Evolutionary conservation across 2,888 invertebrate genomes (phyloP).

Genomic region (Volucella zonaria): DNA sequence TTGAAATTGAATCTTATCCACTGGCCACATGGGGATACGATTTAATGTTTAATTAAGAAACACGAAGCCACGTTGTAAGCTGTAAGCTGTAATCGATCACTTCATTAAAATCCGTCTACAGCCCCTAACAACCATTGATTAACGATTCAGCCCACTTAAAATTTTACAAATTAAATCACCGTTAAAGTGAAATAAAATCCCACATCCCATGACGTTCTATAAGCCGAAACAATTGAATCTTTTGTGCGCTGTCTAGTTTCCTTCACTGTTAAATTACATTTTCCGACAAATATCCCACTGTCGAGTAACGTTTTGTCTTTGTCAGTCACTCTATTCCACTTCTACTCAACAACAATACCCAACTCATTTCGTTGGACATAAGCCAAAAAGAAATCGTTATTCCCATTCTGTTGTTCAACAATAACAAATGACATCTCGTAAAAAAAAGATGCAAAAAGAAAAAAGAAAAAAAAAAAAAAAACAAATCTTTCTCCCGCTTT

Average conservation of each 20-base stretch:
- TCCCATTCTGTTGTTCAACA: slow-evolving; percentile 70
- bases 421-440: slow-evolving; percentile 69
- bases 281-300: slow-evolving; percentile 60
- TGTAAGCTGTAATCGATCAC: too few relatives aligned
- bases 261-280: slow-evolving; percentile 69
- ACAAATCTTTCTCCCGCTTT: neutral
- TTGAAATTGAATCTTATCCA: too few relatives aligned
- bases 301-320: slow-evolving; percentile 56
- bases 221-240: slow-evolving; percentile 47
- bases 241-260: slow-evolving; percentile 38
- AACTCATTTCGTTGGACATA: slow-evolving; percentile 70
- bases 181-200: slow-evolving; percentile 41
- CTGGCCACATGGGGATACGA: too few relatives aligned
- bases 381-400: slow-evolving; percentile 71
- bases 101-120: too few relatives aligned
- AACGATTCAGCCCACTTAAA: neutral
- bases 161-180: slow-evolving; percentile 43
- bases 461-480: too few relatives aligned
- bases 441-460: slow-evolving; percentile 32
- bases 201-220: slow-evolving; percentile 48
- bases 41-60: too few relatives aligned
- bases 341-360: slow-evolving; percentile 61
- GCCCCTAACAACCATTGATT: neutral
- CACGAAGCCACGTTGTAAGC: too few relatives aligned
- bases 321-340: slow-evolving; percentile 61